Base-by-base conservation (phyloP, 92 coral and sea anemone species). In the Bergia sp. region DNA sequence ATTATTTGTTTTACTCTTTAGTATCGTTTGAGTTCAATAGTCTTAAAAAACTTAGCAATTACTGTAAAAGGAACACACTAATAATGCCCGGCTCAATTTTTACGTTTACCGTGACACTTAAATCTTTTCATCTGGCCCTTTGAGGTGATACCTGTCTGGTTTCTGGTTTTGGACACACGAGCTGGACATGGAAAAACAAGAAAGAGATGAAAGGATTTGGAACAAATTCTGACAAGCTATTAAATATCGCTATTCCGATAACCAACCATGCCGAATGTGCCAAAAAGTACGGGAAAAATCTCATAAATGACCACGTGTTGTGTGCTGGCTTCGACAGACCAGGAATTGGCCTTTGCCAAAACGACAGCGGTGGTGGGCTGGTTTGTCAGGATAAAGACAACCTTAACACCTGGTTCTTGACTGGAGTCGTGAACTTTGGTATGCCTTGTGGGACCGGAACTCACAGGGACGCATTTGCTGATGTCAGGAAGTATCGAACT, bases 131-230 rank as follows among this genome's bases (percentile, higher is more conserved):
- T 67, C 38, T 67, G 73, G 3, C n/a, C 74, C 74, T 21, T 36
- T 11, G 3, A 73, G 77, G 42, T 37, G 77, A 73, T 7, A 37
- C 77, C 13, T 73, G 77, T 73, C 41, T 36, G 3, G 16, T 73
- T 5, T 36, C 77, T 37, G 77, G 77, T 37, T 73, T 73, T 73
- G 77, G 77, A 23, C 77, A 73, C 77, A 73, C 77, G 15, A 73
- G 77, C 43, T 73, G 77, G 77, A 37, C 44, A 37, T 73, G 77
- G 77, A 73, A 73, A 37, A 16, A 0, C n/a, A 40, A n/a, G 37
- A 0, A 55, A 55, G 38, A 36, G 9, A 21, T 11, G 37, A 37
- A 29, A 12, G 77, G 77, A 11, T 36, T 9, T 8, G 77, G 77
- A 9, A 37, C 77, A 73, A 73, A 73, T 43, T 73, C 77, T 1